Base-by-base conservation (phyloP, 2,888 invertebrate genomes). In the Oscheius sp. region DNA sequence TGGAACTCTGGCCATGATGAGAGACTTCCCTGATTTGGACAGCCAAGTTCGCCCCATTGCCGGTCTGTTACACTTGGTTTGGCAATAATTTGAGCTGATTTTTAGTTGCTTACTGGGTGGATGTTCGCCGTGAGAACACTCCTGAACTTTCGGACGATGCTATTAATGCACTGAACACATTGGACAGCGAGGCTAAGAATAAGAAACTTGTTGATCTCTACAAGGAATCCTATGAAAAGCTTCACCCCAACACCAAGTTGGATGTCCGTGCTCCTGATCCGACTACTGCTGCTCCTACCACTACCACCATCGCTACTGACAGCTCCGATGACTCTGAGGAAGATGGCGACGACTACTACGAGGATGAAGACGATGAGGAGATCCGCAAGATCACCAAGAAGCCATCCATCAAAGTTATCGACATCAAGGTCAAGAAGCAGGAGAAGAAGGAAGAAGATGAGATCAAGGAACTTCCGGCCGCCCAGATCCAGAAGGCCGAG, bases 1-100 rank as follows among this genome's bases (percentile, higher is more conserved):
- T 69, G 88, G 87, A 61, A 88, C 88, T 41, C 71, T 88, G 55
- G 84, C 84, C 45, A 87, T 88, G 87, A 83, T 88, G 61, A 82
- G 82, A 49, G 88, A 88, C 70, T 86, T 87, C 78, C 87, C 88
- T 41, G 77, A 84, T 35, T 75, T 88, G 18, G 87, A 88, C 73
- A 74, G 72, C 59, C 82, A 86, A 74, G 78, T 88, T 18, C 80
- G 81, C 16, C 86, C 87, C 56, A 82, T 86, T 59, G 85, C 86
- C 2, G 72, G 80, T 84, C 21, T 63, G 78, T 49, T 18, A 63
- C 35, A 45, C 18, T 16, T 27, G 2, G 63, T 29, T 29, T 35
- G 12, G 13, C n/a, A 35, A 35, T 35, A 49, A 21, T 55, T 27
- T 29, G 59, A 23, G 41, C 13, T 25, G 12, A 16, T 43, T 73